Conservation (phyloP, 2,888 invertebrate genomes). For the Cordylochernes scorpioides region DNA sequence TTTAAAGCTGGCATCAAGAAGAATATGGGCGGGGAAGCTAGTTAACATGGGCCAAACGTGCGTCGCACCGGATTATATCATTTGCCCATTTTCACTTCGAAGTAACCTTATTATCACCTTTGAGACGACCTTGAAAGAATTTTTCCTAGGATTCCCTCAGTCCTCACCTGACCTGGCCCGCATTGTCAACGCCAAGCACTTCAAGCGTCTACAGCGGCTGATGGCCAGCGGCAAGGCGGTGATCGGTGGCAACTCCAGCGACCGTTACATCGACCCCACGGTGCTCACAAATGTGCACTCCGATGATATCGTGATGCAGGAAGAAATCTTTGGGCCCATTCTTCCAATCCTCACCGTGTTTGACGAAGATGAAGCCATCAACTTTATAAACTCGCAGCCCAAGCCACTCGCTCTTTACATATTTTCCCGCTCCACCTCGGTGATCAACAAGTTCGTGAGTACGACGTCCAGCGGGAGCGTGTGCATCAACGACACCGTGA, state of each 20-base stretch:
- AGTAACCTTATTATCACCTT: constrained; percentile 38
- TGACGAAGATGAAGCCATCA: constrained; percentile 15
- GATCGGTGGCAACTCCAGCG: constrained; percentile 24
- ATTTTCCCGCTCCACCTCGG: constrained; percentile 22
- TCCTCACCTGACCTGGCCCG: constrained; percentile 56
- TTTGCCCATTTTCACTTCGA: constrained; percentile 51
- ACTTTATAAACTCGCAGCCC: constrained; percentile 16
- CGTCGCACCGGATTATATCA: constrained; percentile 77
- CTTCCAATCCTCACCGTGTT: constrained; percentile 24
- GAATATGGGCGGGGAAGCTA: constrained; percentile 81
- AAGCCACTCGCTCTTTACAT: constrained; percentile 25
- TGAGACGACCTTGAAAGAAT: constrained; percentile 33
- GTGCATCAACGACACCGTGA: constrained; percentile 55
- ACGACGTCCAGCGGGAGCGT: constrained; percentile 29
- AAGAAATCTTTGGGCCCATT: constrained; percentile 32
- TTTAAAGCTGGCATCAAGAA: constrained; percentile 41
- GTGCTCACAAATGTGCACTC: constrained; percentile 23
- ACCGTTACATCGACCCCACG: constrained; percentile 26
- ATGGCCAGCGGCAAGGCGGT: constrained; percentile 20
- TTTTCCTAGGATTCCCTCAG: constrained; percentile 41
- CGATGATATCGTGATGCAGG: constrained; percentile 25
- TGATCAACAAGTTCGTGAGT: constrained; percentile 20
- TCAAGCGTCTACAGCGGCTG: constrained; percentile 26
- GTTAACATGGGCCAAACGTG: constrained; percentile 81
- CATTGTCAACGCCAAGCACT: constrained; percentile 60